Conservation (phyloP, 2,888 invertebrate genomes). For the Neria commutata region DNA sequence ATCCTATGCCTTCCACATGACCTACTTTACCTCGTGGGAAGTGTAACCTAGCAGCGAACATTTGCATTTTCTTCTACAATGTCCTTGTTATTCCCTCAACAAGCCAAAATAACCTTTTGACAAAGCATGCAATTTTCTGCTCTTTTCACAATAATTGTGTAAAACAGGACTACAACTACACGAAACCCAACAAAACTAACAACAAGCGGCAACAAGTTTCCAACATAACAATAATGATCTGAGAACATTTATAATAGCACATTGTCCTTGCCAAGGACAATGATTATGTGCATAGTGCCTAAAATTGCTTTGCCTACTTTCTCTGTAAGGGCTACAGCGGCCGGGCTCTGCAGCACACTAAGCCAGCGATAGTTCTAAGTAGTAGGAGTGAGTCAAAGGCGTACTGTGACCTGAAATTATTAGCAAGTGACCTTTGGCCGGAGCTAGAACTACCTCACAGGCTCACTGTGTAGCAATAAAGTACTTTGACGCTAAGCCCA, state of each 20-base stretch:
- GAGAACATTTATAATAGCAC: not conserved
- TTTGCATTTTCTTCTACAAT: too few relatives aligned
- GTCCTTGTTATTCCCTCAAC: too few relatives aligned
- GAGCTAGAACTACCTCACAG: not conserved
- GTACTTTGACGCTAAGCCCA: not conserved
- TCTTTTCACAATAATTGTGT: not conserved
- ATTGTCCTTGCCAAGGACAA: conserved; percentile 3
- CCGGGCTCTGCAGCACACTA: not conserved
- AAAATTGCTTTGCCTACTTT: not conserved
- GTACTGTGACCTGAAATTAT: conserved; percentile 49
- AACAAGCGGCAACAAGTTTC: not conserved
- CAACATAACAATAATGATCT: not conserved
- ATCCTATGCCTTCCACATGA: too few relatives aligned
- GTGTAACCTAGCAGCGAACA: too few relatives aligned
- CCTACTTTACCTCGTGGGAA: too few relatives aligned
- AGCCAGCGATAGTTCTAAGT: not conserved
- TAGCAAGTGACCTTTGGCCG: conserved; percentile 41
- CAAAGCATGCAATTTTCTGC: not conserved
- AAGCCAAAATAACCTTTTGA: too few relatives aligned
- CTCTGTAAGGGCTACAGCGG: not conserved
- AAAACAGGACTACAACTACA: not conserved
- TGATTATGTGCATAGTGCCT: not conserved
- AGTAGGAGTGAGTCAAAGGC: conserved; percentile 49
- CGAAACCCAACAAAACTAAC: not conserved
- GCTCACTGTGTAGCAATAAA: not conserved